phyloP scores from a whole-genome alignment of 1,140 invertebrate genomes.

The Neodiprion pinetum region DNA sequence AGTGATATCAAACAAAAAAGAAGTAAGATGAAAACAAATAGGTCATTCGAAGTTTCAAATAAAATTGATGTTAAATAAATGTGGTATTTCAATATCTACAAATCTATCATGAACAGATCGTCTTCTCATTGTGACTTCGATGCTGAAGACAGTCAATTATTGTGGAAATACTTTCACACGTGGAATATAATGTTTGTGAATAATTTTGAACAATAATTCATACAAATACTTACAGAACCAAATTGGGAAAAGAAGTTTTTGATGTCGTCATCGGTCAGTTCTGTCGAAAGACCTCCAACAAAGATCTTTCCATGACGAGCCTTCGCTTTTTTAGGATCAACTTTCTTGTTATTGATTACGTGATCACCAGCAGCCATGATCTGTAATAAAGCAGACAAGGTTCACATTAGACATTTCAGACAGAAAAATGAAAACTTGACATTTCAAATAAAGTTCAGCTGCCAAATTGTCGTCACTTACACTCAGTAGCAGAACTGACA shows the following conservation, averaged over 20 bases:
- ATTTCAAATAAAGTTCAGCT: slow-evolving; percentile 7
- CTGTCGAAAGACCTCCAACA: slow-evolving; percentile 89
- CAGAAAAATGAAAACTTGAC: slow-evolving; percentile 9
- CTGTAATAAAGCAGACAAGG: slow-evolving; percentile 50
- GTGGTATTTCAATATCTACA: not conserved
- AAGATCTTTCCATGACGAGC: slow-evolving; percentile 94
- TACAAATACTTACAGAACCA: slow-evolving; percentile 76
- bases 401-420: slow-evolving; percentile 15
- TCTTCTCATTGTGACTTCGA: too few relatives aligned
- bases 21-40: not conserved
- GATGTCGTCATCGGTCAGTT: slow-evolving; percentile 92
- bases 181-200: too few relatives aligned
- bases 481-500: slow-evolving; percentile 61
- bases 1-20: not conserved
- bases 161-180: too few relatives aligned
- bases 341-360: slow-evolving; percentile 91
- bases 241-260: slow-evolving; percentile 89
- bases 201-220: too few relatives aligned
- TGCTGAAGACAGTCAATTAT: too few relatives aligned
- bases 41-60: not conserved
- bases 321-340: slow-evolving; percentile 95
- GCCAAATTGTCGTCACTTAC: slow-evolving; percentile 46
- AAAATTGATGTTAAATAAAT: slow-evolving; percentile 15
- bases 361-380: slow-evolving; percentile 84
- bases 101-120: too few relatives aligned